Evolutionary conservation across 1,140 invertebrate genomes (phyloP).

Genomic region (Drosophila lacteicornis): DNA sequence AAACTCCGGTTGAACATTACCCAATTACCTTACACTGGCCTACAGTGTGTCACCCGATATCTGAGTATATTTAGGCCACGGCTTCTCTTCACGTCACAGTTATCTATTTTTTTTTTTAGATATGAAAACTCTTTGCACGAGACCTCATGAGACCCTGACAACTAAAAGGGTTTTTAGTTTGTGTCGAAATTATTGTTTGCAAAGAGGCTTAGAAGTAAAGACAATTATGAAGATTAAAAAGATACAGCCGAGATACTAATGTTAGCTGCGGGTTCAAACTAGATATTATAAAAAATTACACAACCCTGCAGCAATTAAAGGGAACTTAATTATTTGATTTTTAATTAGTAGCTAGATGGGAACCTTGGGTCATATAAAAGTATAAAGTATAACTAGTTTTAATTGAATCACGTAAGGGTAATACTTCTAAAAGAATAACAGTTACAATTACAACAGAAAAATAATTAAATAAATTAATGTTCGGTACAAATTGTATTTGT

Average conservation of each 20-base stretch:
- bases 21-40: conserved; percentile 26
- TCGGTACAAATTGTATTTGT: neutral
- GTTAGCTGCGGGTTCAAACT: neutral
- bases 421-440: neutral
- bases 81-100: conserved; percentile 36
- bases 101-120: conserved; percentile 64
- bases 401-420: conserved; percentile 6
- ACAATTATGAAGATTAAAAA: conserved; percentile 13
- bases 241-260: neutral
- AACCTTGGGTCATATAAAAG: conserved; percentile 14
- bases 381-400: conserved; percentile 15
- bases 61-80: conserved; percentile 65
- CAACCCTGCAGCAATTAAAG: conserved; percentile 24
- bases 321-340: conserved; percentile 33
- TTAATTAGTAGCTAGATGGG: conserved; percentile 24
- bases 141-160: conserved; percentile 45
- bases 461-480: conserved; percentile 7
- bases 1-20: too few species aligned
- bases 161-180: conserved; percentile 20
- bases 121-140: conserved; percentile 56
- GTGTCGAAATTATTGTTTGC: conserved; percentile 20
- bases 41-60: conserved; percentile 53
- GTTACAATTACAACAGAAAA: neutral
- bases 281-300: conserved; percentile 14
- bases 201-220: conserved; percentile 1